A percentile compares a stretch with the other conserved stretches of the same genome.
Conservation (phyloP, 2,113 vertebrate species). For the Chelonoidis abingdonii region DNA sequence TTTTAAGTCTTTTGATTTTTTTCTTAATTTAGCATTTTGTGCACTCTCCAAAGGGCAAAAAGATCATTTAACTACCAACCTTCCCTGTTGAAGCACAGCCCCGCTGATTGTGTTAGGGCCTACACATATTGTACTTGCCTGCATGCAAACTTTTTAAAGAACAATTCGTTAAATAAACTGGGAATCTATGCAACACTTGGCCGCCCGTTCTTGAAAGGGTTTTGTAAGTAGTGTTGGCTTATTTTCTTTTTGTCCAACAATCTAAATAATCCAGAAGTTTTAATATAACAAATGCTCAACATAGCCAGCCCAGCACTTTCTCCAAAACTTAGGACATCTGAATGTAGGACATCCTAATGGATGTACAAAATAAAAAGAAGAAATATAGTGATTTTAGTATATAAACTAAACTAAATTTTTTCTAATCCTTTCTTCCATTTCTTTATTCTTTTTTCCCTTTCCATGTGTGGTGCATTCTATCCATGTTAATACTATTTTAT, state of each 20-base stretch:
- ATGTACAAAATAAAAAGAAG: not conserved
- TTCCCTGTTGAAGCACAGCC: not conserved
- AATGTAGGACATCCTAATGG: not conserved
- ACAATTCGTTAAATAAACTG: not conserved
- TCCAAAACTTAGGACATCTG: not conserved
- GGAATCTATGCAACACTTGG: not conserved
- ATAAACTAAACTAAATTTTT: not conserved
- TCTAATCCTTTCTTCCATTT: not conserved
- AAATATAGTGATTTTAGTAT: not conserved
- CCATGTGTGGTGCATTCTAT: not conserved
- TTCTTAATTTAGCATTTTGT: not conserved
- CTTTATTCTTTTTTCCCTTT: not conserved
- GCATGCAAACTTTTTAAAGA: accelerated
- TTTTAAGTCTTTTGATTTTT: not conserved
- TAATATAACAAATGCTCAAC: not conserved
- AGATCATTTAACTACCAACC: not conserved
- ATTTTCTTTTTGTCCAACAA: not conserved
- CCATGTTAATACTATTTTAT: not conserved
- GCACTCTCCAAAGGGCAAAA: not conserved
- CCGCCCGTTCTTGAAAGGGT: not conserved
- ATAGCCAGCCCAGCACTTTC: not conserved
- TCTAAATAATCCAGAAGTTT: not conserved
- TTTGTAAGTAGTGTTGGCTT: not conserved
- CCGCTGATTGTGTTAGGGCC: not conserved
- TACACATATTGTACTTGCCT: not conserved